Conservation (phyloP, 35 echinoderm and acorn worm genomes). For the Nesometra sesokonis region DNA sequence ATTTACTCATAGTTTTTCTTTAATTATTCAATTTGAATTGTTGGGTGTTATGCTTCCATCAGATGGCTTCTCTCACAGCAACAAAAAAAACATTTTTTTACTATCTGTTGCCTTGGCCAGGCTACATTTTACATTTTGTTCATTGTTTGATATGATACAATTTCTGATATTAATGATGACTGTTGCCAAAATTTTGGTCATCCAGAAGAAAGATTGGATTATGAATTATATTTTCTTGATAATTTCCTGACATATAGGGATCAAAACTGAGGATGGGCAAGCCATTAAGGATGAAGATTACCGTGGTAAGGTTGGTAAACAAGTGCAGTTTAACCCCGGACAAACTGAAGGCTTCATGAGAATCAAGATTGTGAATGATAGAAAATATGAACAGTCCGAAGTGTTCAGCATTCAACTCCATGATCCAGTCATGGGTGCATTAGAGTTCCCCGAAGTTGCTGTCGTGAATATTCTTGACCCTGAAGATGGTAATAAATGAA, state of each 20-base stretch:
- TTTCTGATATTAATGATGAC: no score
- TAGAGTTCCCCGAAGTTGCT: conserved; percentile 83
- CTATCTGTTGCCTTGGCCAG: no score
- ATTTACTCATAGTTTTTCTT: no score
- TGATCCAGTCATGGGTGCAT: conserved; percentile 91
- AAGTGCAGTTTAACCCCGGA: conserved; percentile 97
- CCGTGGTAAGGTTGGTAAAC: conserved; percentile 75
- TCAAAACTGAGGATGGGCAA: conserved; percentile 78
- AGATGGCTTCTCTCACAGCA: no score
- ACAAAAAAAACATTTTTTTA: no score
- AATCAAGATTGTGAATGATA: conserved; percentile 61
- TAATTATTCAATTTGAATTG: no score
- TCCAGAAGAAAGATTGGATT: no score
- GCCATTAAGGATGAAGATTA: conserved; percentile 78
- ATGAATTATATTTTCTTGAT: neutral
- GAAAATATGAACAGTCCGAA: conserved; percentile 54
- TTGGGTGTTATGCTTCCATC: no score
- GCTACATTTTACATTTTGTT: no score
- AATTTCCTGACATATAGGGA: conserved; percentile 31
- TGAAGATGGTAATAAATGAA: conserved; percentile 99
- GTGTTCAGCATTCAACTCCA: conserved; percentile 69
- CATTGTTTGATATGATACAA: no score
- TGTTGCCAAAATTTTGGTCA: no score
- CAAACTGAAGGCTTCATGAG: conserved; percentile 92
- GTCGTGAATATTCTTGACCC: conserved; percentile 62